Evolutionary conservation across 2,113 vertebrate species (phyloP), one percentile per base, ranked within the genome.

Genomic region (Heterocephalus glaber): DNA sequence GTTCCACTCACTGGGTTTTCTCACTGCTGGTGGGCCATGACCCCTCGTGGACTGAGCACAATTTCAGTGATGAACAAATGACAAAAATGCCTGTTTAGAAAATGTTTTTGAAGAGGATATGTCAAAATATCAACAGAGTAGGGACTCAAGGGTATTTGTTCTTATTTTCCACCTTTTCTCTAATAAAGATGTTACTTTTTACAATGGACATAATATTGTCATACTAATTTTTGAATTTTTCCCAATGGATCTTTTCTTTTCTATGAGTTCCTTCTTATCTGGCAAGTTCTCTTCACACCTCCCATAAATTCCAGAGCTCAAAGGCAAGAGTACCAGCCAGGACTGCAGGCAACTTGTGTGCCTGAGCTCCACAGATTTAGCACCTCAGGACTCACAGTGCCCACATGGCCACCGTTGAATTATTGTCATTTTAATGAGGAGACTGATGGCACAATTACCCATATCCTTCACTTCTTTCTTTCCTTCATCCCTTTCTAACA

Each of bases 371-470:
- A 70, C 4, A 4, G 68, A 89, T 35, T 61, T 19, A 74, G 44
- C 60, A 24, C 28, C 60, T 85, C 11, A 16, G 33, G 86, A 54
- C 81, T 86, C 66, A 49, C 0, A 10, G 44, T 22, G 38, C 76
- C 12, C 80, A 86, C 1, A 1, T 26, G 86, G 72, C 79, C 54
- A 4, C 16, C 13, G 85, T 61, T 95, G 63, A 80, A 49, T 89
- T 89, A 66, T 47, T 33, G n/a, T 28, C 83, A 81, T 88, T 87
- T 85, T 85, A 89, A 93, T 35, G 52, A 85, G 54, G 61, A 87
- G 76, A 35, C 4, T 63, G 38, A 70, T 77, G 54, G 89, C 87
- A 85, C 58, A 28, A 26, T 80, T 79, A 33, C 13, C 56, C 2
- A 1, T 5, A 16, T 52, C 49, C 72, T 74, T 66, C 14, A 54